phyloP scores from a whole-genome alignment of 2,888 invertebrate species.

The Kryphioiulus occultus region DNA sequence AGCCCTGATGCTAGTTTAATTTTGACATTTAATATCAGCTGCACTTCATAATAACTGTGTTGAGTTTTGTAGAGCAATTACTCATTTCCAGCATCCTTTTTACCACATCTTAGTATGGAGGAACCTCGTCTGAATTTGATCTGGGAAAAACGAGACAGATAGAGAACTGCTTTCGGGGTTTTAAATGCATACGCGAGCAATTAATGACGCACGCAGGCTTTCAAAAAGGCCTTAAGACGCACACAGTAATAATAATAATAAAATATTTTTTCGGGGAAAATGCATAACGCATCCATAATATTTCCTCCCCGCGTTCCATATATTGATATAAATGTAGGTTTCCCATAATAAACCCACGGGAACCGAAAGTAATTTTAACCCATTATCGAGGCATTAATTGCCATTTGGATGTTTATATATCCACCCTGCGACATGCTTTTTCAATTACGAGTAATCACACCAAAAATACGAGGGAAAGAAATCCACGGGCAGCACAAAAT shows the following conservation, averaged over 20 bases:
- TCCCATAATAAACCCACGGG: constrained; percentile 48
- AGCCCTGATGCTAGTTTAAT: neutral
- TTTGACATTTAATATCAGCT: constrained; percentile 1
- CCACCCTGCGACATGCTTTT: constrained; percentile 48
- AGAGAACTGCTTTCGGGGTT: constrained; percentile 10
- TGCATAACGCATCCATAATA: constrained; percentile 31
- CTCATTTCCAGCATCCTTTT: neutral
- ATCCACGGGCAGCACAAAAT: neutral
- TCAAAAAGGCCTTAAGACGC: constrained; percentile 26
- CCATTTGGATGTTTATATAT: constrained; percentile 49
- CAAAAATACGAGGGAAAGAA: neutral
- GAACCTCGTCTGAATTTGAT: neutral
- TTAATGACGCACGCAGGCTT: constrained; percentile 26
- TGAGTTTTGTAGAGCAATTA: neutral
- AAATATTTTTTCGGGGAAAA: constrained; percentile 23
- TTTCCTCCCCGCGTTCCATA: constrained; percentile 44
- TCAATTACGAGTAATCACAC: constrained; percentile 46
- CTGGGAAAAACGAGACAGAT: constrained; percentile 18
- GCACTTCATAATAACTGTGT: neutral
- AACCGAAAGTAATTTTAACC: constrained; percentile 49
- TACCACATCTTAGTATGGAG: neutral
- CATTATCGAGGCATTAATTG: constrained; percentile 48
- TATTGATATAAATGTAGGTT: constrained; percentile 42
- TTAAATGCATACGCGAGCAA: constrained; percentile 22
- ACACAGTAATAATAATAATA: constrained; percentile 2